Evolutionary conservation across 2,888 invertebrate genomes (phyloP).

Genomic region (Nomada lathburiana): DNA sequence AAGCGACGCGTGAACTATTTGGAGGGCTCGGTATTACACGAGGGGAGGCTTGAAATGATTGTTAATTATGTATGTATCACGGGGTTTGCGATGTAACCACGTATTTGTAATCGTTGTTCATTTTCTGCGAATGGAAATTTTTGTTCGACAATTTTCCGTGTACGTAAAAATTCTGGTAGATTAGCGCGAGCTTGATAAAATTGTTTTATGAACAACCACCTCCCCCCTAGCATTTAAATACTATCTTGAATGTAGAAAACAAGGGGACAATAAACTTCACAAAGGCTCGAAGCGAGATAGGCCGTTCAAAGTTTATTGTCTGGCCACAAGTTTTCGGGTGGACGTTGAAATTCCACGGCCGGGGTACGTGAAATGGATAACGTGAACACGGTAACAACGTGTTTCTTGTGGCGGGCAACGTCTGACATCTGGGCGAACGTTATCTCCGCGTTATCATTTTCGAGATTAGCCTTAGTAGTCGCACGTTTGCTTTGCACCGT

Average conservation of each 20-base stretch:
- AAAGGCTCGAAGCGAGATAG: not conserved
- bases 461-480: slow-evolving; percentile 72
- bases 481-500: slow-evolving; percentile 57
- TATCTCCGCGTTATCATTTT: slow-evolving; percentile 75
- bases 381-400: slow-evolving; percentile 64
- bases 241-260: not conserved
- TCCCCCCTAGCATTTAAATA: no score
- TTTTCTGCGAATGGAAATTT: no score
- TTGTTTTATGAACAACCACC: no score
- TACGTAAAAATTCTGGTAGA: no score
- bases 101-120: no score
- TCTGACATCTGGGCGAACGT: slow-evolving; percentile 61
- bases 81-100: no score
- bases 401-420: slow-evolving; percentile 61
- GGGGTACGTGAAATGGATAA: slow-evolving; percentile 23
- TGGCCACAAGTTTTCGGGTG: not conserved
- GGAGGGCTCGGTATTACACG: not conserved
- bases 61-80: no score
- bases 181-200: no score
- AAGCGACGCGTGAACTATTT: not conserved
- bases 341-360: slow-evolving; percentile 7
- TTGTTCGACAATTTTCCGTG: no score
- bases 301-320: not conserved
- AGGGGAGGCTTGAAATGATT: no score
- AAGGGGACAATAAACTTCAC: not conserved